Conservation (phyloP, 2,797 vertebrate species). For the Eidolon dupreanum region DNA sequence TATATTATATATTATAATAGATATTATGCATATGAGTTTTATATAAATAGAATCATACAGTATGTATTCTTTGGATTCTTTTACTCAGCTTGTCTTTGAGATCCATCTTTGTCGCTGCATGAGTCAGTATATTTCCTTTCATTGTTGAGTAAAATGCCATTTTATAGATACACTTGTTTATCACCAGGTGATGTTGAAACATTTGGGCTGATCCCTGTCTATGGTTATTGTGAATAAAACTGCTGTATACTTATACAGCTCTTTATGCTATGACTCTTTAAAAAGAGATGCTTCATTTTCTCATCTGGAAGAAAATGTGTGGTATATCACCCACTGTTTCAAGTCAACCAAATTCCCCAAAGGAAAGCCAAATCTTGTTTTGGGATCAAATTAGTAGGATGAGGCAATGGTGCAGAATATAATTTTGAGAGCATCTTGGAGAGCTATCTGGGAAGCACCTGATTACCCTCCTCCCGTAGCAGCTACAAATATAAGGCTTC, state of each 20-base stretch:
- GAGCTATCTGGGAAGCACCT: conserved; percentile 58
- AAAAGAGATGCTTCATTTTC: conserved; percentile 35
- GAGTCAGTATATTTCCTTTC: neutral
- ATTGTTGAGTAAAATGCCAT: neutral
- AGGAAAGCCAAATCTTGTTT: conserved; percentile 61
- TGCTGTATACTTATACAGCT: neutral
- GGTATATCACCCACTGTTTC: neutral
- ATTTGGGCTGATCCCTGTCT: neutral
- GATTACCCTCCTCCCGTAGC: conserved; percentile 41
- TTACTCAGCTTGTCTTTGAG: neutral
- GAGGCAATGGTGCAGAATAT: conserved; percentile 67
- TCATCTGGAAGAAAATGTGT: neutral
- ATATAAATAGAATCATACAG: neutral
- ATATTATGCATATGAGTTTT: too few relatives aligned
- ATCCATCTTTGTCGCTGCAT: neutral
- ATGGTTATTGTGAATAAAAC: neutral
- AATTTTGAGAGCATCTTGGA: conserved; percentile 66
- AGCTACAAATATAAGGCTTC: neutral
- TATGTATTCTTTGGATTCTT: conserved; percentile 16
- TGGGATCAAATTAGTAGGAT: conserved; percentile 52
- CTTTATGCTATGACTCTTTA: conserved; percentile 6
- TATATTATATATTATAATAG: too few relatives aligned
- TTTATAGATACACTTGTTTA: neutral
- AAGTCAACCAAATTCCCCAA: conserved; percentile 32
- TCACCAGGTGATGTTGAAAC: neutral